Conservation (phyloP, 2,113 vertebrate species). For the Chloropsis hardwickii region DNA sequence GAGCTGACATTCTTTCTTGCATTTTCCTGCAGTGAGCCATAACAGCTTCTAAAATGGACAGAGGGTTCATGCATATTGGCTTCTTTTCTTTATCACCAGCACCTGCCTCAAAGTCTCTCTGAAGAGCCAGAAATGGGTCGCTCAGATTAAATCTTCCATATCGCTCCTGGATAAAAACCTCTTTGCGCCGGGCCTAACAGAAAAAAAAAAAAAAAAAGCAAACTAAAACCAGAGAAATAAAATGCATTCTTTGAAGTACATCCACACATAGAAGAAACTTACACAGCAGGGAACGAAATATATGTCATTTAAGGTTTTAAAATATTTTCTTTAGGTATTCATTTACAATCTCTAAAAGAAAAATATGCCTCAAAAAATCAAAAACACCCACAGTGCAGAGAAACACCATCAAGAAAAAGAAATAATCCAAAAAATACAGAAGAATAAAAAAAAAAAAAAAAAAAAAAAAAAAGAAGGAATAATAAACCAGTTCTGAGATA, state of each 20-base stretch:
- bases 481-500: neutral
- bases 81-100: constrained; percentile 84
- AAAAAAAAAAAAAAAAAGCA: neutral
- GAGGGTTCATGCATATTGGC: constrained; percentile 87
- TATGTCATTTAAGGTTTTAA: neutral
- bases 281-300: neutral
- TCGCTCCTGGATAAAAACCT: constrained; percentile 94
- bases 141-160: constrained; percentile 94
- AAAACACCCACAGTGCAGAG: neutral
- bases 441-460: neutral
- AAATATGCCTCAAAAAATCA: neutral
- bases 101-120: constrained; percentile 90
- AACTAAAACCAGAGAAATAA: neutral
- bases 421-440: neutral
- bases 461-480: neutral
- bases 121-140: constrained; percentile 96
- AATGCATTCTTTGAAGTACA: neutral
- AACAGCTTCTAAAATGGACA: constrained; percentile 95
- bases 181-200: constrained; percentile 89
- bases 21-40: constrained; percentile 98
- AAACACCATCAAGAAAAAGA: neutral
- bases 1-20: constrained; percentile 94
- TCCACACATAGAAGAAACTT: neutral
- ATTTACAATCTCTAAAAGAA: neutral
- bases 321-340: neutral